Evolutionary conservation across 1,140 invertebrate genomes (phyloP), one percentile per base, ranked within the genome.

Genomic region (Papilio glaucus): DNA sequence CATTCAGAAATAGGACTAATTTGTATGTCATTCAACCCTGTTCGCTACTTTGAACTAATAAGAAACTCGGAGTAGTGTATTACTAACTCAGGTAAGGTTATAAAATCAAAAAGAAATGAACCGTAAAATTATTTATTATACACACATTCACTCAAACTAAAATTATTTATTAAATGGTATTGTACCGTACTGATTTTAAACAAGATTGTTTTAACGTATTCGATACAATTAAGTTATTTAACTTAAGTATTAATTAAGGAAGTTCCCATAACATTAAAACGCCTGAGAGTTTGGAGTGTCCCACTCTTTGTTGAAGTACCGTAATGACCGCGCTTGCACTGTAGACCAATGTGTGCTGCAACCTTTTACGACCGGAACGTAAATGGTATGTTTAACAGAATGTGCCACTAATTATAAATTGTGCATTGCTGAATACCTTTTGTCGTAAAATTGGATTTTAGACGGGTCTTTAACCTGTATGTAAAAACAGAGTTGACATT

Each of bases 21-120:
- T 65, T 41, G 37, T 39, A 65, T 38, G 62, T 65, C 62, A 65
- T 65, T 65, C 37, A 65, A 65, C 62, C n/a, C 18, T 65, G 18
- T 33, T n/a, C 5, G 3, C 2, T 57, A 49, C 45, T 18, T 49
- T 2, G 18, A 49, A 49, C 18, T 49, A 49, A 49, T 3, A 49
- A 49, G 41, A 0, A 49, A n/a, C 7, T 1, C 5, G 5, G 18
- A 49, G 6, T 49, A 15, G 41, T 42, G n/a, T 49, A 49, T 49
- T 49, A 57, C 33, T 8, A 33, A 9, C 7, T 61, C 1, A 37
- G 18, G 12, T 10, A 8, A 41, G 8, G 15, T n/a, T n/a, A 5
- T n/a, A n/a, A 15, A 62, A 62, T 38, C n/a, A n/a, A 29, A 15
- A 62, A 62, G 0, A 62, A 8, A 29, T n/a, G 9, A 62, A 29